Percentiles rank a stretch among this genome's conserved stretches.
Evolutionary conservation across 2,113 vertebrate species (phyloP).

Genomic region (Notarius quadriscutis): DNA sequence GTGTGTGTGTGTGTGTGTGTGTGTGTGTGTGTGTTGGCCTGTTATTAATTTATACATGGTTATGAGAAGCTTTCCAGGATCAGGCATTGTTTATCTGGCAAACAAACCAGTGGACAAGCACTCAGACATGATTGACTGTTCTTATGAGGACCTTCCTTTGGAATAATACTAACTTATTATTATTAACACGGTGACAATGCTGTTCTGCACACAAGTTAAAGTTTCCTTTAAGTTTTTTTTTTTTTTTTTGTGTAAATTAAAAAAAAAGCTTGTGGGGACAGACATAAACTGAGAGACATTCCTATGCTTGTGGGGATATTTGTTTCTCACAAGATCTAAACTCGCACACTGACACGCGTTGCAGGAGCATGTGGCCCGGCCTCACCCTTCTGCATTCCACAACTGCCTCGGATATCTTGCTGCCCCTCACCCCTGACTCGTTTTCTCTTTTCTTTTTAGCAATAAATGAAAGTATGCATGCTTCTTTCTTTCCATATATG

Average conservation of each 20-base stretch:
- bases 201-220: neutral
- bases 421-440: slow-evolving; percentile 23
- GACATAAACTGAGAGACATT: neutral
- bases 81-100: slow-evolving; percentile 34
- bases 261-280: neutral
- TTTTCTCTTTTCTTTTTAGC: neutral
- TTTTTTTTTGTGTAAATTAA: neutral
- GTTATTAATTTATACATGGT: slow-evolving; percentile 56
- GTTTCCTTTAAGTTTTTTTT: neutral
- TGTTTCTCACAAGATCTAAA: neutral
- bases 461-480: too few relatives aligned
- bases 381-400: slow-evolving; percentile 68
- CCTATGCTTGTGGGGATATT: neutral
- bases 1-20: neutral
- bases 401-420: slow-evolving; percentile 61
- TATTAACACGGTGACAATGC: neutral
- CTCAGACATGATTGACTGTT: neutral
- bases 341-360: neutral
- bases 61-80: slow-evolving; percentile 32
- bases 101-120: neutral
- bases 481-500: neutral
- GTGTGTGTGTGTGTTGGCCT: slow-evolving; percentile 21
- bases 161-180: neutral
- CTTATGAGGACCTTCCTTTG: neutral
- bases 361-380: slow-evolving; percentile 37